phyloP scores from a whole-genome alignment of 2,113 vertebrate genomes.

The Corythornis vintsioides region DNA sequence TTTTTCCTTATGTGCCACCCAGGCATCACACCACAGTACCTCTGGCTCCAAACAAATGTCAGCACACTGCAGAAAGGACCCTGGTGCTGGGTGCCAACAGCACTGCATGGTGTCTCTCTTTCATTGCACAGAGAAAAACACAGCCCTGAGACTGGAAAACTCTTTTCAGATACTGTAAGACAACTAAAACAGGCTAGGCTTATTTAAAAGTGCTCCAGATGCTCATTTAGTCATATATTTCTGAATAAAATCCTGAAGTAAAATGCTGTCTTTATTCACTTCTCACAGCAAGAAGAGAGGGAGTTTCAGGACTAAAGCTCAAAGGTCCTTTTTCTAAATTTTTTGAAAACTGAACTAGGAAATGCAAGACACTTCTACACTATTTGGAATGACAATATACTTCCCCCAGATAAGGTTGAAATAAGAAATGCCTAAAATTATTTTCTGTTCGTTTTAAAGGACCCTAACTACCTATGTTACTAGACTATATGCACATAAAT shows the following conservation, averaged over 20 bases:
- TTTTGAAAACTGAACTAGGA: background rate
- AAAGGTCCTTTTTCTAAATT: background rate
- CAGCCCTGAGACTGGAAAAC: background rate
- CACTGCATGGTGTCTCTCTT: too few relatives aligned
- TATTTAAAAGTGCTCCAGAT: background rate
- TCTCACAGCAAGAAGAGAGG: background rate
- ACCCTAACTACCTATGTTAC: background rate
- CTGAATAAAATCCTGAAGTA: background rate
- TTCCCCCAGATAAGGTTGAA: background rate
- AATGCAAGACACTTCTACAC: background rate
- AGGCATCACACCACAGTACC: background rate
- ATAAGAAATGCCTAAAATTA: background rate
- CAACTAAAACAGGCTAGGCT: background rate
- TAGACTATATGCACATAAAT: background rate
- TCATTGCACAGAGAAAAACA: background rate
- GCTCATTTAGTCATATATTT: background rate
- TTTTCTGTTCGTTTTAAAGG: background rate
- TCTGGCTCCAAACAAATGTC: background rate
- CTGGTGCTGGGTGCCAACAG: background rate
- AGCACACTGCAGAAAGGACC: fast-evolving
- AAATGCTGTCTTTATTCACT: background rate
- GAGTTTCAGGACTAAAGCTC: background rate
- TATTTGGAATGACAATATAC: background rate
- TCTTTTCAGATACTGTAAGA: background rate
- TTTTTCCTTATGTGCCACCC: background rate